Percentiles rank a stretch among this genome's conserved stretches.
Evolutionary conservation across 2,888 invertebrate species (phyloP).

Genomic region (Cheilosia grossa): DNA sequence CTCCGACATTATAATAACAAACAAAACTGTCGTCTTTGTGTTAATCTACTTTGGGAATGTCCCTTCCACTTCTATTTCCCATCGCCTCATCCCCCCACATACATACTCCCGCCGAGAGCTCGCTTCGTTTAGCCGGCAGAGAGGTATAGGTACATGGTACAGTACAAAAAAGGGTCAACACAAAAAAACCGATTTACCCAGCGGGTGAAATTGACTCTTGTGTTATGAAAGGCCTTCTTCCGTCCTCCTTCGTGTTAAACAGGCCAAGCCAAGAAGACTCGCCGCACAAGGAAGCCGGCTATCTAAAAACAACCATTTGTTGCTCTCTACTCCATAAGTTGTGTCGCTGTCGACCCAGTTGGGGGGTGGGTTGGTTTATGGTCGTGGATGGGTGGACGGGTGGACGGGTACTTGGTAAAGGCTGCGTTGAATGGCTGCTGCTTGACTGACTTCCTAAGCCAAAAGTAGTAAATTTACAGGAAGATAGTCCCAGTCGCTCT

Average conservation of each 20-base stretch:
- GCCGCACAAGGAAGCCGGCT: constrained; percentile 71
- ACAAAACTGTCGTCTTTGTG: constrained; percentile 73
- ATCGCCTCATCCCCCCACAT: constrained; percentile 4
- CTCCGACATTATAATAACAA: constrained; percentile 73
- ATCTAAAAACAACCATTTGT: constrained; percentile 74
- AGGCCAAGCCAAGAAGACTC: constrained; percentile 72
- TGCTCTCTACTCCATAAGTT: constrained; percentile 55
- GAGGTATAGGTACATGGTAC: constrained; percentile 18
- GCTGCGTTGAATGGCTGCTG: constrained; percentile 41
- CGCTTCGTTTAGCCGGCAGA: constrained; percentile 39
- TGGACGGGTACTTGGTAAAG: constrained; percentile 18
- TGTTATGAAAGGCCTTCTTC: constrained; percentile 72
- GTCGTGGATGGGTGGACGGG: neutral
- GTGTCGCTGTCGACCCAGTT: neutral
- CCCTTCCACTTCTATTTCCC: constrained; percentile 30
- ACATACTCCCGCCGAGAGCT: neutral
- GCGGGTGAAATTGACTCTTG: constrained; percentile 71
- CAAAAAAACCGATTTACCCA: constrained; percentile 71
- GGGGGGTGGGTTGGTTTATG: neutral
- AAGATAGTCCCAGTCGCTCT: constrained; percentile 64
- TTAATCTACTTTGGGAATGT: constrained; percentile 71
- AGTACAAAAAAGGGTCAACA: constrained; percentile 70
- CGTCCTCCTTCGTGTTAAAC: constrained; percentile 71
- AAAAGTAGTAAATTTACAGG: constrained; percentile 72
- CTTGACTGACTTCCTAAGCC: constrained; percentile 70